Percentiles rank a stretch among this genome's conserved stretches.
phyloP scores from a whole-genome alignment of 1,140 invertebrate species.

The Himalopsyche phryganea region DNA sequence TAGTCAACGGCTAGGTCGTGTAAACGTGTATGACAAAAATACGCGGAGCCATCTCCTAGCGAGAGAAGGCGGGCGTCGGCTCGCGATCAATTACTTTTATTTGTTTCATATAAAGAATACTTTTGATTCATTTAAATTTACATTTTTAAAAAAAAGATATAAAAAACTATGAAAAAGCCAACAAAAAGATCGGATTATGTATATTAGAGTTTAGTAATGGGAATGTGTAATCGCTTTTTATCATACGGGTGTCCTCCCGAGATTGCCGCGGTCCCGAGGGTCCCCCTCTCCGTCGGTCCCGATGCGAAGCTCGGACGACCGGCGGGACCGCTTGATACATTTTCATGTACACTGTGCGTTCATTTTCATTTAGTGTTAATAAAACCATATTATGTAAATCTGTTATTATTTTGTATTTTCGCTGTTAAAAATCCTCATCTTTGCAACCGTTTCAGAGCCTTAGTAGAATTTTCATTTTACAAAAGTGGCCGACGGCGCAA shows the following conservation, averaged over 20 bases:
- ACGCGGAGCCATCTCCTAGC: background rate
- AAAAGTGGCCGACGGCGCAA: no score
- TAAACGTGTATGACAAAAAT: conserved; percentile 6
- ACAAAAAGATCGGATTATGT: conserved; percentile 31
- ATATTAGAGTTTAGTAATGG: conserved; percentile 28
- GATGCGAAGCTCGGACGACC: background rate
- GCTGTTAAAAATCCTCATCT: background rate
- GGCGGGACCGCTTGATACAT: no score
- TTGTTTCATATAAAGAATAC: conserved; percentile 10
- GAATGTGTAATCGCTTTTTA: conserved; percentile 28
- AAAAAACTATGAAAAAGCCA: conserved; percentile 31
- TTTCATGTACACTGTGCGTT: conserved; percentile 1
- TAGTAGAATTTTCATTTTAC: no score
- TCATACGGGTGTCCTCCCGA: conserved; percentile 19
- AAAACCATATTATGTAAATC: background rate
- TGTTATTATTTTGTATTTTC: background rate
- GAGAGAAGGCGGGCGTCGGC: background rate
- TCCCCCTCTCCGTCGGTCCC: background rate
- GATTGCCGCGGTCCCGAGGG: background rate
- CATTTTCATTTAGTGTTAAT: no score
- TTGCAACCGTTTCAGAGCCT: background rate
- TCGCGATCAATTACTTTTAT: conserved; percentile 14
- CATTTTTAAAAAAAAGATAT: conserved; percentile 28
- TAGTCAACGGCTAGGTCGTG: conserved; percentile 32
- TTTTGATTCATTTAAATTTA: conserved; percentile 7